phyloP scores from a whole-genome alignment of 2,113 vertebrate genomes.

The Silurus meridionalis region DNA sequence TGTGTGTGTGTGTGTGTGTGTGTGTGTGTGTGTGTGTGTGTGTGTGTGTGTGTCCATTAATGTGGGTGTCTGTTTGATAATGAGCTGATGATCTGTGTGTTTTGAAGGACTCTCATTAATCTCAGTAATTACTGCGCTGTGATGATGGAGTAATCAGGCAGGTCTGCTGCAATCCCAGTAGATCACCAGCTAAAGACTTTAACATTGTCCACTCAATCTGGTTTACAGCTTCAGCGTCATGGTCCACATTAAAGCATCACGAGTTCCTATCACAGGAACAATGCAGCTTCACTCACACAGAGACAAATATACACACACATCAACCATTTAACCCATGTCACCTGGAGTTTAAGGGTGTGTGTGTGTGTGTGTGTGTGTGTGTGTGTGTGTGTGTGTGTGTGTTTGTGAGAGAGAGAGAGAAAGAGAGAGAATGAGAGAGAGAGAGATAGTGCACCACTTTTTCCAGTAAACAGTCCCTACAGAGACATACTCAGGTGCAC shows the following conservation, averaged over 20 bases:
- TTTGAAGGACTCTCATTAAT: conserved; percentile 6
- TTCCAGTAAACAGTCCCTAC: no score
- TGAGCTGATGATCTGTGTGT: not conserved
- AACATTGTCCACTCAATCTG: not conserved
- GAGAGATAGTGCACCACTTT: no score
- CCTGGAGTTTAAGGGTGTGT: no score
- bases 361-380: no score
- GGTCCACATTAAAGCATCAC: not conserved
- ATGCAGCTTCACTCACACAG: not conserved
- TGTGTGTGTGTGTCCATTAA: not conserved
- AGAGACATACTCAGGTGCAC: no score
- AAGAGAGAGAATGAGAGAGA: no score
- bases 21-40: not conserved
- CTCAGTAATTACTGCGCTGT: not conserved
- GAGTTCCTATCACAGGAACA: not conserved
- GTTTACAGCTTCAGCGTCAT: not conserved
- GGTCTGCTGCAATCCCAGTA: not conserved
- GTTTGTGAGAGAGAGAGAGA: no score
- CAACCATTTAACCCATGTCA: no score
- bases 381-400: no score
- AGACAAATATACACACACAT: no score
- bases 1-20: not conserved
- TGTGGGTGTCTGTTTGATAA: not conserved
- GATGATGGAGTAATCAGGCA: not conserved
- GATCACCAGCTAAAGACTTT: not conserved